Evolutionary conservation across 1,140 invertebrate genomes (phyloP), one percentile per base, ranked within the genome.

Genomic region (Oscheius sp.): DNA sequence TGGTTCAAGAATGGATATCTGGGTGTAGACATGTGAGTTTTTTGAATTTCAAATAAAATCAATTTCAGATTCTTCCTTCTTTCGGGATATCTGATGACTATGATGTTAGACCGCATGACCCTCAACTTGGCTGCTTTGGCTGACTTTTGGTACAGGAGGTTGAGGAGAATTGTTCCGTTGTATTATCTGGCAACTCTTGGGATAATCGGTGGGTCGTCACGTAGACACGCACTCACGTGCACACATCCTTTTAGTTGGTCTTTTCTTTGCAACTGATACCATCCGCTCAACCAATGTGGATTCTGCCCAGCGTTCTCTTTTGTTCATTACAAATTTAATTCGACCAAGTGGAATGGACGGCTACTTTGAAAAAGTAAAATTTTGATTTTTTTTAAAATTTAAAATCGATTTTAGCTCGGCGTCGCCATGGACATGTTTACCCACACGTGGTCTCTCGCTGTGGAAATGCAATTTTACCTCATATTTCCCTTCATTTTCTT

Each of bases 11-110:
- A 62, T 70, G 68, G 68, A 34, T 70, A 63, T 34, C 59, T 70
- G 45, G 68, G 68, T 32, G 68, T 70, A 1, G 68, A 70, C 36
- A n/a, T 32, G 67, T 69, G 36, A 59, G 55, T 36, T 45, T 55
- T 52, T 49, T 18, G 0, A 0, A 10, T 28, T 0, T 29, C 38
- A 66, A 66, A 20, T 42, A 15, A 10, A 7, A 7, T 10, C 18
- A 18, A 35, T 20, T 26, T 42, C 42, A 70, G 68, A 23, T 70
- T 70, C 23, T 70, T 70, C 28, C 49, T 70, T 31, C 36, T 70
- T 1, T 70, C 68, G 38, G 68, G 68, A 18, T 70, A 20, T 34
- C 59, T 70, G 0, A 70, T 70, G 58, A 42, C 32, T 23, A 68
- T 58, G 52, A 20, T 58, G 46, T 55, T 68, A 20, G 23, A 52